These are phyloP conservation scores for Magallana nippona DNA, from an alignment of 2,888 invertebrate genomes.

Conservation along the genomic window DNA sequence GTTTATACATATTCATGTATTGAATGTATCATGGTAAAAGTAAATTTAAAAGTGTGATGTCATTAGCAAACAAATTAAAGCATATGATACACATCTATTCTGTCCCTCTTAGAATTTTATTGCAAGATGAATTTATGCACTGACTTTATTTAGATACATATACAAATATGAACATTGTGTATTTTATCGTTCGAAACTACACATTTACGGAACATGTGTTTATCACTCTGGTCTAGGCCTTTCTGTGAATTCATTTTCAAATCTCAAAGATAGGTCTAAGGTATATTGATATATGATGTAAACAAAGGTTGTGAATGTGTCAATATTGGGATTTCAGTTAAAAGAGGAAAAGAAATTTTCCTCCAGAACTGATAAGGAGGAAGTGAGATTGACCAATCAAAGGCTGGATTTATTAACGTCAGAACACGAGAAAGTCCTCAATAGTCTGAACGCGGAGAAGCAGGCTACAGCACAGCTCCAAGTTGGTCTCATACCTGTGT, in stretches of 20 bases:
- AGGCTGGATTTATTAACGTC: slow-evolving; percentile 67
- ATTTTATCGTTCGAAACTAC: too few relatives aligned
- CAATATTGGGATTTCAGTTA: slow-evolving; percentile 35
- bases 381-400: slow-evolving; percentile 59
- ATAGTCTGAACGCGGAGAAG: slow-evolving; percentile 68
- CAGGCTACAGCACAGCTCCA: slow-evolving; percentile 64
- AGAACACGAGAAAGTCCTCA: slow-evolving; percentile 64
- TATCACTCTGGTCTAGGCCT: too few relatives aligned
- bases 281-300: background rate
- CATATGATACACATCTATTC: background rate
- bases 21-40: background rate
- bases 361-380: slow-evolving; percentile 57
- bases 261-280: background rate
- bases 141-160: too few relatives aligned
- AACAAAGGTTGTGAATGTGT: background rate
- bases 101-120: too few relatives aligned
- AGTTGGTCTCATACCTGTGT: slow-evolving; percentile 57
- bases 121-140: too few relatives aligned
- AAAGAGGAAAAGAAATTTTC: slow-evolving; percentile 15
- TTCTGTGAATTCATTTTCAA: too few relatives aligned
- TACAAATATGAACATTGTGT: too few relatives aligned
- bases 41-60: background rate
- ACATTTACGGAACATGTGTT: too few relatives aligned
- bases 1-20: background rate
- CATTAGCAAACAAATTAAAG: background rate